Base-by-base conservation (phyloP, 2,888 invertebrate species). In the Drosophila mimetica region DNA sequence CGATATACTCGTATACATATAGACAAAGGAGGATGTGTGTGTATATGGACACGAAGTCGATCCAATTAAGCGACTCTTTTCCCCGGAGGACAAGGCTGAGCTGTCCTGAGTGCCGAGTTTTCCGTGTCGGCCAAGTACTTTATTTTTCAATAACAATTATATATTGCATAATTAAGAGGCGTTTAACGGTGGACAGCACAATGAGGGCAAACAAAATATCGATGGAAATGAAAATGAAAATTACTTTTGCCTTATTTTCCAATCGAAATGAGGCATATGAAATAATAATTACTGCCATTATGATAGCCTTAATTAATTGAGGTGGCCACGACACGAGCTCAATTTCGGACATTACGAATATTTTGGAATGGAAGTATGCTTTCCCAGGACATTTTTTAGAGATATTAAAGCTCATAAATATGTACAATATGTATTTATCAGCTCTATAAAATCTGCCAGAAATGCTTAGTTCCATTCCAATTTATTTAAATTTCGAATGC, bases 81-180 rank as follows among this genome's bases (percentile, higher is more conserved):
- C 42, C 64, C 52, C 20, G 42, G 65, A 25, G 64, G 64, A 39
- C 42, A 36, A 28, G 34, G 28, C 52, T 34, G 50, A 34, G 39
- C 11, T 20, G 13, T 39, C 30, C 55, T n/a, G 30, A 59, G 59
- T 18, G 54, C 47, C 20, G 72, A 69, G 64, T 46, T 47, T 60
- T 47, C 36, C 61, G 52, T 52, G 71, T 52, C 71, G 63, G 48
- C 63, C 20, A 46, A 63, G 53, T 75, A 65, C 65, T 79, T 79
- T 82, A 81, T 79, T 73, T 79, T 85, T 79, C 64, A 82, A 70
- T 63, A 71, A 72, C 36, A 61, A 67, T 58, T 47, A 59, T 55
- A 61, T 59, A 63, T 44, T 63, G 39, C 65, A 72, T 72, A 72
- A 66, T 71, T 58, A 73, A 57, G 53, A 46, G 47, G 53, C 72